phyloP scores from a whole-genome alignment of 1,140 invertebrate genomes.

The Pachypeltis micranthus region DNA sequence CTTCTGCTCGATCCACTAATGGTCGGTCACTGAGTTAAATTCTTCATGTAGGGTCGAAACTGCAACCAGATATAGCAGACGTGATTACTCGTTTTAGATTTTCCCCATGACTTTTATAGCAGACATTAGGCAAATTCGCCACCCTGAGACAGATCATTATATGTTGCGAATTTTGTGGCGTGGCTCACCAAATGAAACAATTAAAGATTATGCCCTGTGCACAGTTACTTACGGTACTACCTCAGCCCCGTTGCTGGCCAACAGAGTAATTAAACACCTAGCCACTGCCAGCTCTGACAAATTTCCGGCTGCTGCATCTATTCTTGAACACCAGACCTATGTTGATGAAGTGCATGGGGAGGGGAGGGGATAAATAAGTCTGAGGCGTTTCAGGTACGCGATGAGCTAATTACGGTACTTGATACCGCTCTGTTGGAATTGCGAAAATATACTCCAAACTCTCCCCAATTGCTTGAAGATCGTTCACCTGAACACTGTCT shows the following conservation, averaged over 20 bases:
- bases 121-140: not conserved
- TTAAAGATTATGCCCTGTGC: not conserved
- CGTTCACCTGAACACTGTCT: not conserved
- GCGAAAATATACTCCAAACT: conserved; percentile 29
- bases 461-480: not conserved
- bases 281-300: not conserved
- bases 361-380: not conserved
- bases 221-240: conserved; percentile 12
- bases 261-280: conserved; percentile 11
- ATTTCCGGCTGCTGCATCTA: not conserved
- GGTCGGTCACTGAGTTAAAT: conserved; percentile 2
- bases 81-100: not conserved
- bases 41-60: not conserved
- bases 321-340: not conserved
- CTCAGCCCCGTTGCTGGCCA: conserved; percentile 7
- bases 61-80: conserved; percentile 4
- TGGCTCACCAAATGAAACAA: not conserved
- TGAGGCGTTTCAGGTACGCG: not conserved
- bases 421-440: conserved; percentile 23
- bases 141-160: not conserved
- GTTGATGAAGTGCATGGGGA: not conserved
- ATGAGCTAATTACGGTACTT: conserved; percentile 27
- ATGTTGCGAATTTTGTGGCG: conserved; percentile 3
- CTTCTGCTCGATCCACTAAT: not conserved
- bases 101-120: not conserved